Conservation (phyloP, 2,888 invertebrate species). For the Osmoderma eremita region DNA sequence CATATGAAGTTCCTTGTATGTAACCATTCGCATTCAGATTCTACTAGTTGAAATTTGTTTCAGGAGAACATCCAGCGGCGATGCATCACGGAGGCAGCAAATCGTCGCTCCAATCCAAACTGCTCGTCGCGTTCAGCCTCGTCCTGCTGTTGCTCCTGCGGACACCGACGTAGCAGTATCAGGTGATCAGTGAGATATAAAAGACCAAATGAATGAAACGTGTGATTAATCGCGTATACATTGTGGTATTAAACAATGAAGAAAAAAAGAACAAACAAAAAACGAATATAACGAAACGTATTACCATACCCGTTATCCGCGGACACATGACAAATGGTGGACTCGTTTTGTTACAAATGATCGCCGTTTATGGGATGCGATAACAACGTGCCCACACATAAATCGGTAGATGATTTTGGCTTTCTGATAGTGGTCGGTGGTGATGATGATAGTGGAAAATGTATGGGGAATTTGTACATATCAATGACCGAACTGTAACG, state of each 20-base stretch:
- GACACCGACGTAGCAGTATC: constrained; percentile 52
- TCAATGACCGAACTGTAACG: constrained; percentile 45
- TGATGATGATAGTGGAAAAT: constrained; percentile 1
- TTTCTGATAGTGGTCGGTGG: background rate
- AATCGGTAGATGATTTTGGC: constrained; percentile 26
- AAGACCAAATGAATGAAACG: constrained; percentile 45
- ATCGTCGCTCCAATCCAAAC: constrained; percentile 57
- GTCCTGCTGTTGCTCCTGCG: constrained; percentile 49
- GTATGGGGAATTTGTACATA: constrained; percentile 47
- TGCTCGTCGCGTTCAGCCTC: constrained; percentile 55
- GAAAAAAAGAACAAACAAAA: constrained; percentile 30
- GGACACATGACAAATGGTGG: constrained; percentile 45
- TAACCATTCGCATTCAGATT: background rate
- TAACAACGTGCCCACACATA: constrained; percentile 42
- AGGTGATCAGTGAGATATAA: constrained; percentile 39
- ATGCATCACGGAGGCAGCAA: constrained; percentile 78
- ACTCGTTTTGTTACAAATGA: constrained; percentile 46
- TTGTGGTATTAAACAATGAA: constrained; percentile 29
- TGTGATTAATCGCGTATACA: constrained; percentile 46
- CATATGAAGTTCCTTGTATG: too few species aligned
- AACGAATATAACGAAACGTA: constrained; percentile 22
- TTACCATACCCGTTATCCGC: constrained; percentile 18
- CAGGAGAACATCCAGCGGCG: constrained; percentile 87
- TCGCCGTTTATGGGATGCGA: constrained; percentile 43
- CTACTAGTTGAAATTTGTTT: constrained; percentile 59